These are phyloP conservation scores for Lutjanus argentimaculatus DNA, from an alignment of 2,797 vertebrate species.

Conservation along the genomic window DNA sequence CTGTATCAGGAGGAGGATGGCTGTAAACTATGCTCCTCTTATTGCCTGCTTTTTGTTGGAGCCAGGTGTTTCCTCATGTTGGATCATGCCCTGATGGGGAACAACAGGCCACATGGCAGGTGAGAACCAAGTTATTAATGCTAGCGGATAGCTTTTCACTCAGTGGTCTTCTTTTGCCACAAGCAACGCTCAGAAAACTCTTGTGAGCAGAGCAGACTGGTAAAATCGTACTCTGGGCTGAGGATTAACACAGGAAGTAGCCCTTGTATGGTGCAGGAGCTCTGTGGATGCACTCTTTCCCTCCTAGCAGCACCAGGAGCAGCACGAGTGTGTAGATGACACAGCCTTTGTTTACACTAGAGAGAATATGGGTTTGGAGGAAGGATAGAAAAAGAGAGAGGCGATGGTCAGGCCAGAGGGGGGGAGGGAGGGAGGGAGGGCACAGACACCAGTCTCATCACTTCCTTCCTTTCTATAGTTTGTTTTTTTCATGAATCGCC, in stretches of 20 bases:
- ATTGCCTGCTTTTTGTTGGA: constrained; percentile 63
- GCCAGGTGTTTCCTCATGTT: constrained; percentile 84
- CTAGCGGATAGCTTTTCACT: constrained; percentile 50
- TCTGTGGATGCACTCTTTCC: constrained; percentile 49
- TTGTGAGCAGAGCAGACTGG: constrained; percentile 28
- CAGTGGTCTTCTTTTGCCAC: constrained; percentile 51
- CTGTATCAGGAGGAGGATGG: constrained; percentile 47
- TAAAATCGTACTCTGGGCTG: constrained; percentile 41
- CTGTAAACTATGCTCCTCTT: constrained; percentile 60
- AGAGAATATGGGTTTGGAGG: constrained; percentile 78
- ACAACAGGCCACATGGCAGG: constrained; percentile 75
- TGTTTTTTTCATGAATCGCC: constrained; percentile 69
- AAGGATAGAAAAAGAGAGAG: constrained; percentile 58
- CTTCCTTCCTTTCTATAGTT: constrained; percentile 83
- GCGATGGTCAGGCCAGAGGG: constrained; percentile 42
- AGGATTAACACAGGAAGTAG: constrained; percentile 75
- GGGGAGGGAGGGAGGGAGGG: constrained; percentile 47
- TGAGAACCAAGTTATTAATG: constrained; percentile 66
- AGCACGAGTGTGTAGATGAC: constrained; percentile 76
- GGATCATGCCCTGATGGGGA: constrained; percentile 77
- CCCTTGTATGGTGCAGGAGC: constrained; percentile 54
- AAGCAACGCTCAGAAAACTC: constrained; percentile 39
- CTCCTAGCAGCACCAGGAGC: constrained; percentile 66
- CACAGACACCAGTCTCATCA: constrained; percentile 83
- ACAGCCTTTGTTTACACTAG: constrained; percentile 80